phyloP scores from a whole-genome alignment of 1,140 invertebrate species.

The Hyposmocoma kahamanoa region DNA sequence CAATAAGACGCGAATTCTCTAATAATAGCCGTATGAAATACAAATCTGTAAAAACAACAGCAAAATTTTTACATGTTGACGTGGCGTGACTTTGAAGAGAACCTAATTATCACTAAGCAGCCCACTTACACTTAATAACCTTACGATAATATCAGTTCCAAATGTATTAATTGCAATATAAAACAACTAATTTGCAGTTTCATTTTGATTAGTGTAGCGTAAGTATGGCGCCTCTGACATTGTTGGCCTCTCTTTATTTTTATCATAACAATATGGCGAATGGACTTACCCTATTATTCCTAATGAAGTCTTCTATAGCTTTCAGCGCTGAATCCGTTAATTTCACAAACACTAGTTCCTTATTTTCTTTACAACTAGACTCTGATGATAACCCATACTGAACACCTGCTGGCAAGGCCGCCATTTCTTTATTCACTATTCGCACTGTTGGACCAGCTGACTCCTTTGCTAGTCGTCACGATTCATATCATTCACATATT shows the following conservation, averaged over 20 bases:
- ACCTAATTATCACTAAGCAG: slow-evolving; percentile 25
- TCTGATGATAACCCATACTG: slow-evolving; percentile 96
- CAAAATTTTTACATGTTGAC: slow-evolving; percentile 69
- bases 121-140: slow-evolving; percentile 23
- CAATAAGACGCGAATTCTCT: slow-evolving; percentile 58
- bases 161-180: slow-evolving; percentile 26
- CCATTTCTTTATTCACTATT: slow-evolving; percentile 84
- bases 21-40: slow-evolving; percentile 67
- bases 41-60: slow-evolving; percentile 69
- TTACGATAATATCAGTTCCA: not conserved
- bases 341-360: slow-evolving; percentile 94
- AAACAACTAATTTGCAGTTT: slow-evolving; percentile 56
- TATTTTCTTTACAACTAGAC: slow-evolving; percentile 87
- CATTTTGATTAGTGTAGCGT: slow-evolving; percentile 68
- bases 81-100: slow-evolving; percentile 64
- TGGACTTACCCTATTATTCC: slow-evolving; percentile 87
- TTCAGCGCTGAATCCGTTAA: slow-evolving; percentile 93
- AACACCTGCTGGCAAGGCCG: slow-evolving; percentile 93
- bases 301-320: slow-evolving; percentile 92
- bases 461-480: slow-evolving; percentile 73
- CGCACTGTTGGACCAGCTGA: slow-evolving; percentile 74
- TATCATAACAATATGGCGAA: slow-evolving; percentile 67
- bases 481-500: slow-evolving; percentile 73
- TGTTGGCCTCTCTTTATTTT: slow-evolving; percentile 65
- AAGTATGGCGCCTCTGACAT: slow-evolving; percentile 71